phyloP scores from a whole-genome alignment of 2,797 vertebrate species.

The Sebastes hubbsi region DNA sequence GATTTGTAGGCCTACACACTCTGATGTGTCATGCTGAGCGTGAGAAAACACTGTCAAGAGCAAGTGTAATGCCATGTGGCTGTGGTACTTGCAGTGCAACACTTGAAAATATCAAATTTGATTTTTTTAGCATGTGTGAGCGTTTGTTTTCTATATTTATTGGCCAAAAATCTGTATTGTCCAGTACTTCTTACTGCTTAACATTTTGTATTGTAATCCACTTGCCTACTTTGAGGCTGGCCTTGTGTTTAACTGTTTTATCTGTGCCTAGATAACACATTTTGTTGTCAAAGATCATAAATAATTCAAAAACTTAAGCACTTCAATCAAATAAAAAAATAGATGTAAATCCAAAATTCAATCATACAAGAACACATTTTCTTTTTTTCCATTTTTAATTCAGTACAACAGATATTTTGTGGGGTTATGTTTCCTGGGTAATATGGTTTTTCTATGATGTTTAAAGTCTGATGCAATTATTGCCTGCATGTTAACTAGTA shows the following conservation, averaged over 20 bases:
- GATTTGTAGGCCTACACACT: conserved; percentile 67
- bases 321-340: conserved; percentile 20
- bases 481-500: conserved; percentile 65
- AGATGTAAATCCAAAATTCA: conserved; percentile 22
- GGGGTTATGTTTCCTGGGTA: conserved; percentile 46
- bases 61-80: conserved; percentile 64
- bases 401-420: conserved; percentile 18
- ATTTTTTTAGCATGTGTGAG: conserved; percentile 58
- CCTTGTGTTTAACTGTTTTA: conserved; percentile 63
- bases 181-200: conserved; percentile 63
- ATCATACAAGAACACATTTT: conserved; percentile 14
- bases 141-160: conserved; percentile 76
- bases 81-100: conserved; percentile 76
- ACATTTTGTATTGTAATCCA: conserved; percentile 61
- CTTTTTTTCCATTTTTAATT: conserved; percentile 17
- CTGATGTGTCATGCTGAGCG: conserved; percentile 74
- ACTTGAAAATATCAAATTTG: conserved; percentile 76
- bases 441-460: conserved; percentile 47
- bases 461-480: conserved; percentile 59
- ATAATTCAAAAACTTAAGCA: conserved; percentile 4
- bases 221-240: conserved; percentile 65
- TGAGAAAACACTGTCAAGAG: conserved; percentile 75
- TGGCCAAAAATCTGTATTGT: conserved; percentile 67
- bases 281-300: conserved; percentile 30
- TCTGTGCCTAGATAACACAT: conserved; percentile 64